Conservation (phyloP, 2,113 vertebrate species). For the Nyctibius bracteatus region DNA sequence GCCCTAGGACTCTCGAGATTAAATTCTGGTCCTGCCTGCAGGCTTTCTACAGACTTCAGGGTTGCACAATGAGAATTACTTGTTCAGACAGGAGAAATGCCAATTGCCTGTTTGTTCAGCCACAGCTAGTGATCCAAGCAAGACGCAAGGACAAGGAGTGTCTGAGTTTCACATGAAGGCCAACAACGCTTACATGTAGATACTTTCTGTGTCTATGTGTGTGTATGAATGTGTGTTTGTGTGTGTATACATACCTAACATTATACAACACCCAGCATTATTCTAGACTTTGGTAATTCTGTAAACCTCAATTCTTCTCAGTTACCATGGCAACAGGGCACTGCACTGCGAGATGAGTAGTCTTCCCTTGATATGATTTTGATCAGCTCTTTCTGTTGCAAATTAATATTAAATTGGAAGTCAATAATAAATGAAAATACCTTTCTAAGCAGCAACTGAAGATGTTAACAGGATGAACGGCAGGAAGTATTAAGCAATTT, state of each 20-base stretch:
- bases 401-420: conserved; percentile 53
- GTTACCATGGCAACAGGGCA: conserved; percentile 40
- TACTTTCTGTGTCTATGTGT: rapidly evolving
- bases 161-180: background rate
- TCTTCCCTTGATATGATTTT: background rate
- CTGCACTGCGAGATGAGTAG: background rate
- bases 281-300: background rate
- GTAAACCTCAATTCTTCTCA: background rate
- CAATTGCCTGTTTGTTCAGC: background rate
- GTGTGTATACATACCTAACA: too few species aligned
- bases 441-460: background rate
- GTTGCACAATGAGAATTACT: background rate
- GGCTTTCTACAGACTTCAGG: background rate
- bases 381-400: conserved; percentile 28
- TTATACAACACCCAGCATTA: background rate
- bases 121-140: background rate
- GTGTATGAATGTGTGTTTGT: background rate
- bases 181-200: rapidly evolving
- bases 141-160: background rate
- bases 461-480: background rate
- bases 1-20: rapidly evolving
- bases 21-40: background rate
- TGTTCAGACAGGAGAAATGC: background rate
- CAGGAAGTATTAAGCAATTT: background rate
- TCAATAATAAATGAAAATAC: conserved; percentile 34